A percentile compares a stretch with the other conserved stretches of the same genome.
Evolutionary conservation across 2,797 vertebrate species (phyloP).

Genomic region (Sebastes kiyomatsui): DNA sequence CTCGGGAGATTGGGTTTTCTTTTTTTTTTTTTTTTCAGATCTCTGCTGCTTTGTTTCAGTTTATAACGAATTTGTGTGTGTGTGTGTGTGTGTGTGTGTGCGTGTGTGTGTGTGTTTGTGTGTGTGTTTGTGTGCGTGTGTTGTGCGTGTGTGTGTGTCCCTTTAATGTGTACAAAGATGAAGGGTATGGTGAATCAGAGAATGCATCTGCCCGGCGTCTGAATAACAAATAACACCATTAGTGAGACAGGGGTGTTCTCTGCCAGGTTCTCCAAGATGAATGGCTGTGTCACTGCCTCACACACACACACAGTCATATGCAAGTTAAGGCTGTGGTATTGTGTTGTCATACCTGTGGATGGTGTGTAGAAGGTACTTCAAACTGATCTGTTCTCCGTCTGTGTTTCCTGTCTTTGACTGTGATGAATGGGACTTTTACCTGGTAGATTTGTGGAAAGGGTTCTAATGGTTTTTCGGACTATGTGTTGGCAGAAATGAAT

Average conservation of each 20-base stretch:
- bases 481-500: not conserved
- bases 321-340: conserved; percentile 1
- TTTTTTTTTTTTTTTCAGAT: not conserved
- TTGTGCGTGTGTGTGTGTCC: not conserved
- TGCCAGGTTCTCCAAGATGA: conserved; percentile 68
- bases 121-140: not conserved
- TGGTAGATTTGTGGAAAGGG: not conserved
- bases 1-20: not conserved
- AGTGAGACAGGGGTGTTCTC: conserved; percentile 58
- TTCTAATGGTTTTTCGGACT: not conserved
- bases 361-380: conserved; percentile 42
- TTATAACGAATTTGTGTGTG: conserved; percentile 4
- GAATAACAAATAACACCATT: conserved; percentile 76
- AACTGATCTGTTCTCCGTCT: conserved; percentile 17
- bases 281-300: conserved; percentile 46
- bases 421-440: not conserved
- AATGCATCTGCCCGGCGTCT: conserved; percentile 67
- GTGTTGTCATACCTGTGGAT: conserved; percentile 39
- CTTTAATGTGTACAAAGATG: conserved; percentile 46
- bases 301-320: not conserved
- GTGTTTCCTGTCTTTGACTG: not conserved
- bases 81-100: conserved; percentile 11
- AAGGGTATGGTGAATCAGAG: conserved; percentile 60
- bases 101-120: not conserved
- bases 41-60: not conserved